These are phyloP conservation scores for Xiphophorus couchianus DNA, from an alignment of 2,113 vertebrate genomes.

Conservation along the genomic window DNA sequence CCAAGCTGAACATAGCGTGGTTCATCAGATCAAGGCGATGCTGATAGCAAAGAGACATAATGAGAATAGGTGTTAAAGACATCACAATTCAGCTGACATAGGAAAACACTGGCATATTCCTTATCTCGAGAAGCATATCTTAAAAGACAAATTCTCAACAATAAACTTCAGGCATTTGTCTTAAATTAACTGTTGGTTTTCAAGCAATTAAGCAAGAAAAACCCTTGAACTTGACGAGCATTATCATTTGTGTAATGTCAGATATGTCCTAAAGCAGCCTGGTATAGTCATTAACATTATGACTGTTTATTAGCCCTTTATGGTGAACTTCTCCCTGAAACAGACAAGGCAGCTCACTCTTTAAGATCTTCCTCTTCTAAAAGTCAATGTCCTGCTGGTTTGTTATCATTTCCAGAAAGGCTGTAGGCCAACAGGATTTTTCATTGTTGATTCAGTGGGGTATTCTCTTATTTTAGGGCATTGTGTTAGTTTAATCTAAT, in stretches of 20 bases:
- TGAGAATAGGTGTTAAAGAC: constrained; percentile 43
- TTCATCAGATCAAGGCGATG: constrained; percentile 33
- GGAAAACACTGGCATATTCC: constrained; percentile 6
- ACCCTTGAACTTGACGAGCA: background rate
- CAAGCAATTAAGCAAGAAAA: constrained; percentile 52
- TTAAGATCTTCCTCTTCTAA: background rate
- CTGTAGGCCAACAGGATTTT: background rate
- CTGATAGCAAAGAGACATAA: constrained; percentile 39
- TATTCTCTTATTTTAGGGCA: background rate
- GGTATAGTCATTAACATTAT: background rate
- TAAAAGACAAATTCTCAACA: constrained; percentile 13
- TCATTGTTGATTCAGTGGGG: background rate
- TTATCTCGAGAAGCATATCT: constrained; percentile 44
- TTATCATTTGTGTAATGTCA: constrained; percentile 59
- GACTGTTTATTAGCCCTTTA: background rate
- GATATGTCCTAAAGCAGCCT: constrained; percentile 59
- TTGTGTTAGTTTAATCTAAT: background rate
- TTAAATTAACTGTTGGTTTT: constrained; percentile 69
- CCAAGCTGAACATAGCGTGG: constrained; percentile 23
- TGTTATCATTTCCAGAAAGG: background rate
- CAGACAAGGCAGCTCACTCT: background rate
- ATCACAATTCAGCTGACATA: constrained; percentile 22
- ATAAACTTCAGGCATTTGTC: constrained; percentile 14
- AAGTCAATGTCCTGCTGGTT: background rate
- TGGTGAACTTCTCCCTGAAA: background rate